These are phyloP conservation scores for Lasioglossum calceatum DNA, from an alignment of 2,888 invertebrate genomes.

Conservation along the genomic window DNA sequence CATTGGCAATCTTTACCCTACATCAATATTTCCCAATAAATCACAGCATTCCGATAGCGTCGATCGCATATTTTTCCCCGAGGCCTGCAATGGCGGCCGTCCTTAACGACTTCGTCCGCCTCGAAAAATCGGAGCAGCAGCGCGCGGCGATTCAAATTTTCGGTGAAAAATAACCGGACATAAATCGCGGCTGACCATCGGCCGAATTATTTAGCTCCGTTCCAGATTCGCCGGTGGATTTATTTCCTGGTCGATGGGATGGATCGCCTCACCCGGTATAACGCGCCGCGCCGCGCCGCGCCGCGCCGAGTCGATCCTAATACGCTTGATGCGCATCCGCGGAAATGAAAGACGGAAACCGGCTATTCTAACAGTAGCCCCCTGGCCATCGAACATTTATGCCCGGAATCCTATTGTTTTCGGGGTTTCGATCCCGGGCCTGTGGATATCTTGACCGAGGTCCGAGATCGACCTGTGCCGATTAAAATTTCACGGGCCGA, in stretches of 20 bases:
- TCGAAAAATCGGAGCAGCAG: neutral
- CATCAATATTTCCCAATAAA: neutral
- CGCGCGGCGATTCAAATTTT: slow-evolving; percentile 16
- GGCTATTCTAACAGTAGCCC: slow-evolving; percentile 25
- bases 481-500: neutral
- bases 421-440: neutral
- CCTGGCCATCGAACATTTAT: slow-evolving; percentile 30
- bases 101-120: neutral
- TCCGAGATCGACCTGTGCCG: neutral
- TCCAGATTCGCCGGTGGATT: slow-evolving; percentile 36
- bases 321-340: slow-evolving; percentile 46
- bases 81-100: neutral
- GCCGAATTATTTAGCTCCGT: slow-evolving; percentile 52
- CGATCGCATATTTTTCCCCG: neutral
- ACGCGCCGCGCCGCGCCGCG: slow-evolving; percentile 20
- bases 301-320: slow-evolving; percentile 42
- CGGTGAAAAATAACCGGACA: slow-evolving; percentile 39
- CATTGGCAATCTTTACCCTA: neutral
- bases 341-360: slow-evolving; percentile 37
- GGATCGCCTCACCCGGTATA: slow-evolving; percentile 25
- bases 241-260: slow-evolving; percentile 42
- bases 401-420: slow-evolving; percentile 28
- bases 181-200: slow-evolving; percentile 12
- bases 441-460: neutral
- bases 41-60: neutral